These are phyloP conservation scores for Rhysida immarginata DNA, from an alignment of 1,140 invertebrate genomes.

Conservation along the genomic window DNA sequence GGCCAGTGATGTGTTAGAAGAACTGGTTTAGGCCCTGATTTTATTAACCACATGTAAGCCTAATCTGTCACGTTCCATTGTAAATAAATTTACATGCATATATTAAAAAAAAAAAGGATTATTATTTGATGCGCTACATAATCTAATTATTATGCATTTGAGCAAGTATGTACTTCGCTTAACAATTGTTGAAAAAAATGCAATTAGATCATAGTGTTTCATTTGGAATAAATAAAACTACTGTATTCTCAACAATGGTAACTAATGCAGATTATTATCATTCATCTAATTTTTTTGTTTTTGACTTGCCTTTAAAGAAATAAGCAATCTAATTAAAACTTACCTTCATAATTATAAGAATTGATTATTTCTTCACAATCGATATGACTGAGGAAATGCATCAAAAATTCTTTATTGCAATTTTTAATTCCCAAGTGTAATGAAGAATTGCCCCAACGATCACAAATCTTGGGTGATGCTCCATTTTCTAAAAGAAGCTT, in stretches of 20 bases:
- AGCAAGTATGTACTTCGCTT: neutral
- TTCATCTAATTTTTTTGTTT: too few species aligned
- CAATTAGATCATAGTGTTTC: neutral
- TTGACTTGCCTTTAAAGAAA: too few species aligned
- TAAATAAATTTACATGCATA: too few species aligned
- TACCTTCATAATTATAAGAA: constrained; percentile 3
- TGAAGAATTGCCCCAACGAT: constrained; percentile 18
- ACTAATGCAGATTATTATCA: neutral
- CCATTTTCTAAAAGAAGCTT: constrained; percentile 5
- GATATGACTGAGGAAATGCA: neutral
- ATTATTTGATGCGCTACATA: too few species aligned
- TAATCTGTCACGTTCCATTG: too few species aligned
- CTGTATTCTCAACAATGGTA: neutral
- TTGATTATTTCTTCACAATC: neutral
- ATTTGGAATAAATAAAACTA: neutral
- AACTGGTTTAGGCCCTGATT: too few species aligned
- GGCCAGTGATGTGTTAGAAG: too few species aligned
- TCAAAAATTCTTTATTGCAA: neutral
- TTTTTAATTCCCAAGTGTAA: constrained; percentile 21
- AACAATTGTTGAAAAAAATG: neutral
- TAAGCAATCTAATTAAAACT: too few species aligned
- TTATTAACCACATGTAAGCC: too few species aligned
- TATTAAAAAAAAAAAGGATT: too few species aligned
- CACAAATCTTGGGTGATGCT: neutral
- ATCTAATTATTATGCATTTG: neutral